Evolutionary conservation across 2,113 vertebrate species (phyloP).

Genomic region (Diadophis punctatus): DNA sequence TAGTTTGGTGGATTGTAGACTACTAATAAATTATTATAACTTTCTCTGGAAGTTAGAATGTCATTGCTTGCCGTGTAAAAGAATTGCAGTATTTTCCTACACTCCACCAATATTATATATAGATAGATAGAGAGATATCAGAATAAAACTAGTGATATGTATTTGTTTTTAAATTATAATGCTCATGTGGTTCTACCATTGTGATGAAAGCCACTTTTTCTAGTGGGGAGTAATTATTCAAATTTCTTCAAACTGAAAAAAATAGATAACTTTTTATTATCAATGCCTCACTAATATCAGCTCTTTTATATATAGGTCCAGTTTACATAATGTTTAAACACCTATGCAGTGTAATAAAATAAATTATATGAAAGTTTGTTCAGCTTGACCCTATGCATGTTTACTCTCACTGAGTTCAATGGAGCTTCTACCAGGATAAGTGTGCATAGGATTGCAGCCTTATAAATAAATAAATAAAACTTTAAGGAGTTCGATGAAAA

Average conservation of each 20-base stretch:
- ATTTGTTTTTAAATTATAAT: constrained; percentile 54
- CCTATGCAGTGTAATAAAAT: constrained; percentile 37
- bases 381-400: not conserved
- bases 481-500: constrained; percentile 39
- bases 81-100: constrained; percentile 76
- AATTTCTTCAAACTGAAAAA: constrained; percentile 27
- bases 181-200: constrained; percentile 48
- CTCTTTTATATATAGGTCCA: constrained; percentile 42
- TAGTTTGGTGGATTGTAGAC: constrained; percentile 67
- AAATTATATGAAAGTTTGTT: constrained; percentile 34
- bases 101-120: constrained; percentile 75
- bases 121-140: constrained; percentile 29
- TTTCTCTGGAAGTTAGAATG: constrained; percentile 58
- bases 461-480: constrained; percentile 20
- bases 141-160: constrained; percentile 56
- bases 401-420: constrained; percentile 12
- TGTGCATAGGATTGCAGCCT: constrained; percentile 32
- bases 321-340: constrained; percentile 45
- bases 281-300: constrained; percentile 49
- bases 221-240: constrained; percentile 57
- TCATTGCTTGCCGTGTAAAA: constrained; percentile 69
- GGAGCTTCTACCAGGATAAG: not conserved
- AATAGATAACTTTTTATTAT: constrained; percentile 39
- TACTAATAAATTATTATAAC: constrained; percentile 63
- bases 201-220: constrained; percentile 49